Base-by-base conservation (phyloP, 2,797 vertebrate species). In the Falco cherrug region DNA sequence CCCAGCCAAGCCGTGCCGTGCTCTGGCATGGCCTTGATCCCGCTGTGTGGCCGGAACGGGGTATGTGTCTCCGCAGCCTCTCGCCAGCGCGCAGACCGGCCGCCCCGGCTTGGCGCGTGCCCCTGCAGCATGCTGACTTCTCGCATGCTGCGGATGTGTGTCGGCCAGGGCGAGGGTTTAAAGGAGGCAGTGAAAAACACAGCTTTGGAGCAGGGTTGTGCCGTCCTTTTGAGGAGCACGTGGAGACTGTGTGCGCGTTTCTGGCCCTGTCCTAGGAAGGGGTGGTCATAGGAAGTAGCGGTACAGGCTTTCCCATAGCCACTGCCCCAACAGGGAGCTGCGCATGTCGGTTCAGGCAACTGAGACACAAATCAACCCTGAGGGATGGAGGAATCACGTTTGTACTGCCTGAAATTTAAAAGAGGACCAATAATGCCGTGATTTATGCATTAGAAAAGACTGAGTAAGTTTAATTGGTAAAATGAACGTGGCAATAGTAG, bases 41-140 rank as follows among this genome's bases (percentile, higher is more conserved):
- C 28, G 19, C 74, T n/a, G 1, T 25, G 68, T 50, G 51, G 54
- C 37, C 33, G 57, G 69, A 41, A 24, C 5, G 18, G 17, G 9
- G 61, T 20, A 4, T 35, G 31, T 20, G 47, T n/a, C 39, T 33
- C 69, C 85, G 64, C 51, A 70, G 51, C 31, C 51, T 35, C 56
- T 35, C 35, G 29, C 1, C 47, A 19, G 35, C 5, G 26, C 31
- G 19, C 28, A 65, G 45, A 33, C 26, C 21, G 18, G 69, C 41
- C 28, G 39, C 24, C 16, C 43, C 11, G 18, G 9, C 45, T 33
- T 2, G 0, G 12, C 1, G 2, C 33, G 33, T 45, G 54, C 26
- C 60, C 48, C 2, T 16, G 8, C 35, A 19, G 67, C 16, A 3
- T 1, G 51, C n/a, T n/a, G 28, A 51, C 37, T 24, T 57, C 43